Conservation (phyloP, 2,113 vertebrate genomes). For the Pipa parva region DNA sequence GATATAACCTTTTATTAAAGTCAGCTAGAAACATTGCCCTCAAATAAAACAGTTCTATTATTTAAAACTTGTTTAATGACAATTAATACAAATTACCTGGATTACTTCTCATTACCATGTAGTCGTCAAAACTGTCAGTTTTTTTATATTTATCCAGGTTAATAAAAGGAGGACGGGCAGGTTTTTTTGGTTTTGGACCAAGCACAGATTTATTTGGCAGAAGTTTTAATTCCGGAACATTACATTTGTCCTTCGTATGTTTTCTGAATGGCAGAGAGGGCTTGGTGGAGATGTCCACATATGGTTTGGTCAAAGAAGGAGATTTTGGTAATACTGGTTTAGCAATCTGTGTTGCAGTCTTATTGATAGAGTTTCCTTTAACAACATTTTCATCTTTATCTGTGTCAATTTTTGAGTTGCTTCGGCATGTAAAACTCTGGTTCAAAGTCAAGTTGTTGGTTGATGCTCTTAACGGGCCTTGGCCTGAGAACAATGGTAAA, state of each 20-base stretch:
- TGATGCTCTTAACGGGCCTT: neutral
- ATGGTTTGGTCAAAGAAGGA: neutral
- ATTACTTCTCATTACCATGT: slow-evolving; percentile 22
- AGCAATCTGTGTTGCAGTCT: neutral
- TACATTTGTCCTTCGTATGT: neutral
- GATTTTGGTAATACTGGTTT: slow-evolving; percentile 6
- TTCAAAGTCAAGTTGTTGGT: neutral
- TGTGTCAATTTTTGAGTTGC: neutral
- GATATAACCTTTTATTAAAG: too few species aligned
- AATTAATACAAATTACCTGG: slow-evolving; percentile 8
- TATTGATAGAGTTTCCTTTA: neutral
- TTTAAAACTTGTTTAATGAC: too few species aligned
- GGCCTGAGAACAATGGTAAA: neutral
- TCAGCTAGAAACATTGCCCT: too few species aligned
- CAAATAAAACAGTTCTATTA: too few species aligned
- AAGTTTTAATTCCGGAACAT: slow-evolving; percentile 13
- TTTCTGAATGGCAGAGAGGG: neutral
- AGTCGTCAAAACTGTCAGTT: neutral
- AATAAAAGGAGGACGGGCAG: slow-evolving; percentile 21
- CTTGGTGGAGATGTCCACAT: neutral
- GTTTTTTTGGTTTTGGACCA: slow-evolving; percentile 17
- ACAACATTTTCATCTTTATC: too few species aligned
- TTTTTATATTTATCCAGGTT: slow-evolving; percentile 5
- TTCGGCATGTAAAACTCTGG: slow-evolving; percentile 13
- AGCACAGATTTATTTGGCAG: slow-evolving; percentile 18